Percentiles rank a stretch among this genome's conserved stretches.
These are phyloP conservation scores for Myiozetetes cayanensis DNA, from an alignment of 2,113 vertebrate species.

Conservation along the genomic window DNA sequence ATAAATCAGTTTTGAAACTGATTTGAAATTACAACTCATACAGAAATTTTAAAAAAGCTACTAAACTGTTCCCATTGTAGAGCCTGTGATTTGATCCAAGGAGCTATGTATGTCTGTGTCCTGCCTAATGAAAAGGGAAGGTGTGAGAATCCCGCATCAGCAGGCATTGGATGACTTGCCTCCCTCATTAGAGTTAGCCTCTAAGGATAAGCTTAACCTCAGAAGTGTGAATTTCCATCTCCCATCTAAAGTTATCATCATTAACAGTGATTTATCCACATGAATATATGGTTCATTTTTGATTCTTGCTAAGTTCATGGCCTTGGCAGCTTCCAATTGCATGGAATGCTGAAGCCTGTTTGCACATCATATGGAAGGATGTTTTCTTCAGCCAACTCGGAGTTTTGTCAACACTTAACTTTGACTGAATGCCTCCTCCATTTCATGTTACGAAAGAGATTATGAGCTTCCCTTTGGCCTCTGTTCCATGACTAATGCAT, in stretches of 20 bases:
- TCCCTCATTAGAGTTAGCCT: background rate
- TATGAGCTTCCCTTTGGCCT: background rate
- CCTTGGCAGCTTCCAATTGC: background rate
- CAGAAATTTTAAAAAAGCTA: background rate
- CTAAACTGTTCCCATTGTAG: constrained; percentile 20
- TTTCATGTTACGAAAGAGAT: background rate
- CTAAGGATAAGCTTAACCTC: background rate
- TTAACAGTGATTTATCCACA: background rate
- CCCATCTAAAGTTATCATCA: background rate
- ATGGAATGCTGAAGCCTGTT: background rate
- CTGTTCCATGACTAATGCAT: background rate
- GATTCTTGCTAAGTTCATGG: background rate
- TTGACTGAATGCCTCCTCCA: background rate
- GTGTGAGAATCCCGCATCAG: background rate
- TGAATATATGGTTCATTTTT: constrained; percentile 3
- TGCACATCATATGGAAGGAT: background rate
- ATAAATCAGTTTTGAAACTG: constrained; percentile 64
- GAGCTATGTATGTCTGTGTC: background rate
- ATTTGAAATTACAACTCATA: constrained; percentile 55
- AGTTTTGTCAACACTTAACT: background rate
- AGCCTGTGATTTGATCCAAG: background rate
- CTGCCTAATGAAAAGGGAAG: background rate
- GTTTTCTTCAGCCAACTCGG: background rate
- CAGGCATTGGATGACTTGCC: background rate
- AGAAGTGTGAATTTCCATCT: constrained; percentile 14